Conservation (phyloP, 2,888 invertebrate genomes). For the Hypena proboscidalis region DNA sequence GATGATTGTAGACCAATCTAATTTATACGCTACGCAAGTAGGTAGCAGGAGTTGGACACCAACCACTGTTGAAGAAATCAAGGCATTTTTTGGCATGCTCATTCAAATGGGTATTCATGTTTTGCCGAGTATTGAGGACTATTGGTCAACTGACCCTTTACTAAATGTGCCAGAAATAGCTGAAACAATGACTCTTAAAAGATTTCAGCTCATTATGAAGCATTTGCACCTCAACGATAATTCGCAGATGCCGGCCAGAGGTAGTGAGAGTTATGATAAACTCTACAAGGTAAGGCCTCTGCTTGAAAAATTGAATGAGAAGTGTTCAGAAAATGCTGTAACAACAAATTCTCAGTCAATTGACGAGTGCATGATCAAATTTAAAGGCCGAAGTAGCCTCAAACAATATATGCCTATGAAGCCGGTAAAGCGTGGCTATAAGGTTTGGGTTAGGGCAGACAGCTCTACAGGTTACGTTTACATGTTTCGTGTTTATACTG, state of each 20-base stretch:
- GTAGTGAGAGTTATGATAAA: slow-evolving; percentile 20
- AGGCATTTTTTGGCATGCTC: slow-evolving; percentile 24
- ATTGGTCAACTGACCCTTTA: slow-evolving; percentile 25
- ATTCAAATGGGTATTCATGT: slow-evolving; percentile 29
- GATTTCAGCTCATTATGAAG: slow-evolving; percentile 17
- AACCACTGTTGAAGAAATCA: slow-evolving; percentile 16
- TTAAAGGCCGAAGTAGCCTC: slow-evolving; percentile 23
- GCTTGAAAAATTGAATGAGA: slow-evolving; percentile 14
- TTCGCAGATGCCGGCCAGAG: slow-evolving; percentile 17
- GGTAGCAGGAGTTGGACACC: slow-evolving; percentile 14
- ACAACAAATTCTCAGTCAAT: slow-evolving; percentile 24
- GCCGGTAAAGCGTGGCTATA: slow-evolving; percentile 30
- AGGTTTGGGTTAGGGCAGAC: slow-evolving; percentile 26
- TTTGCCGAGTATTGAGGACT: slow-evolving; percentile 22
- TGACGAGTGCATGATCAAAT: slow-evolving; percentile 36
- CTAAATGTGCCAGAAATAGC: slow-evolving; percentile 21
- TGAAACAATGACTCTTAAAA: slow-evolving; percentile 25
- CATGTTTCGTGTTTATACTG: slow-evolving; percentile 19
- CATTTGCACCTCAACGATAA: slow-evolving; percentile 26
- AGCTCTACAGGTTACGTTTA: slow-evolving; percentile 24
- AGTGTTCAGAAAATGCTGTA: slow-evolving; percentile 16
- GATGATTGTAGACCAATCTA: slow-evolving; percentile 15
- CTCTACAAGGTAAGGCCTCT: slow-evolving; percentile 23
- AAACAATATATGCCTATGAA: slow-evolving; percentile 34
- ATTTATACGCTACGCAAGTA: slow-evolving; percentile 16